A percentile compares a stretch with the other conserved stretches of the same genome.
Conservation (phyloP, 2,797 vertebrate species). For the Spatula versicolor region DNA sequence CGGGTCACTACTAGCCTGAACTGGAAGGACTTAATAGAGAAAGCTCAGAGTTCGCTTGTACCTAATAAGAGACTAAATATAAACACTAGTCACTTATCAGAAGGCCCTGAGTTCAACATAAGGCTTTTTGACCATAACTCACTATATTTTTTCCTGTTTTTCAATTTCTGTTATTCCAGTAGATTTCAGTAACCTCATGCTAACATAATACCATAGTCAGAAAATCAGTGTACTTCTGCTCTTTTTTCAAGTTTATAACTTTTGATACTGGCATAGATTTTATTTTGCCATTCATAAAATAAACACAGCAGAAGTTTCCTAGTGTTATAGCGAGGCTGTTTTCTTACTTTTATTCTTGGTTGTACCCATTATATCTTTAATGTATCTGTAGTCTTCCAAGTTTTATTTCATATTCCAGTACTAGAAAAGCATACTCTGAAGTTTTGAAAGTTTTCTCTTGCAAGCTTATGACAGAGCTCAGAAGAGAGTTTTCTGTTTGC, state of each 20-base stretch:
- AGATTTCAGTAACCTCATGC: neutral
- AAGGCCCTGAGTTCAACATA: neutral
- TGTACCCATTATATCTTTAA: neutral
- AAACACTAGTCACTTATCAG: neutral
- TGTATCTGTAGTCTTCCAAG: neutral
- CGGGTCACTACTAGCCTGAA: neutral
- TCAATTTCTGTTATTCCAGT: neutral
- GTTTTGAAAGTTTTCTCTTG: neutral
- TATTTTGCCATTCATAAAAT: neutral
- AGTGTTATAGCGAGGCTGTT: neutral
- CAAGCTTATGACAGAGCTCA: neutral
- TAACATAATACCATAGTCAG: neutral
- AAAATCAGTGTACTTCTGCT: neutral
- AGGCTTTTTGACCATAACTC: neutral
- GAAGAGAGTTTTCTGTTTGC: neutral
- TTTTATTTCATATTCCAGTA: neutral
- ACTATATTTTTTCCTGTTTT: neutral
- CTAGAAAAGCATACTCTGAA: neutral
- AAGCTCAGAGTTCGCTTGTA: neutral
- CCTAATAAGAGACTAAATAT: neutral
- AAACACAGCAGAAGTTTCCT: neutral
- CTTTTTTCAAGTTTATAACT: neutral
- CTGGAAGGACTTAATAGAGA: neutral
- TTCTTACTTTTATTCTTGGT: neutral
- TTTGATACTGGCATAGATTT: neutral